Evolutionary conservation across 92 coral and sea anemone genomes (phyloP), one percentile per base, ranked within the genome.

Genomic region (Bergia puertoricense): DNA sequence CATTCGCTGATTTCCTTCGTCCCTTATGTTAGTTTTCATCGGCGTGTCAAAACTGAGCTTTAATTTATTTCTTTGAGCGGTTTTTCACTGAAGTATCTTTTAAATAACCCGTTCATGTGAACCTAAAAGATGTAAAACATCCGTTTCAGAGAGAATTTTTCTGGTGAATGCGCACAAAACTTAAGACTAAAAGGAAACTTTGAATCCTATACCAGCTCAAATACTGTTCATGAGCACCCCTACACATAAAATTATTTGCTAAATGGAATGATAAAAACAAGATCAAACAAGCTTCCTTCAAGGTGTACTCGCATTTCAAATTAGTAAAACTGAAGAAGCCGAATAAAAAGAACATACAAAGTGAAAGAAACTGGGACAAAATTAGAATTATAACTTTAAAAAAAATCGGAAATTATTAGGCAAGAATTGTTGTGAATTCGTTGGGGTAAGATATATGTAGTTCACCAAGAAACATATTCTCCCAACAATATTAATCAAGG

Each of bases 1-100:
- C 62, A 84, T 46, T 46, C 59, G 79, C 40, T 71, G 18, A 50
- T 71, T 69, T 67, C 46, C 66, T 84, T 84, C 38, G 30, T 36
- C 44, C 56, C 87, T 68, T 71, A 71, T 74, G 79, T 45, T 72
- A 48, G 87, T 69, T 84, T 82, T 45, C 87, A 69, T 45, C 56
- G 2, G 67, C 62, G 14, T 84, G 87, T 84, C 87, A 84, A 84
- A 46, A 15, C 79, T 30, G 44, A 79, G 67, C 50, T 84, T 66
- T 43, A 69, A 44, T 71, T 84, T 76, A 76, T 76, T 76, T 76
- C 38, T 50, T 8, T 48, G 23, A 38, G 48, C 67, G 79, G 87
- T 16, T 76, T 72, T 84, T 69, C 40, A n/a, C 50, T 57, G 50
- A 62, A 81, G 68, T 57, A 71, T 43, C 36, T 40, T 11, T 41